Base-by-base conservation (phyloP, 2,113 vertebrate species). In the Geococcyx californianus region DNA sequence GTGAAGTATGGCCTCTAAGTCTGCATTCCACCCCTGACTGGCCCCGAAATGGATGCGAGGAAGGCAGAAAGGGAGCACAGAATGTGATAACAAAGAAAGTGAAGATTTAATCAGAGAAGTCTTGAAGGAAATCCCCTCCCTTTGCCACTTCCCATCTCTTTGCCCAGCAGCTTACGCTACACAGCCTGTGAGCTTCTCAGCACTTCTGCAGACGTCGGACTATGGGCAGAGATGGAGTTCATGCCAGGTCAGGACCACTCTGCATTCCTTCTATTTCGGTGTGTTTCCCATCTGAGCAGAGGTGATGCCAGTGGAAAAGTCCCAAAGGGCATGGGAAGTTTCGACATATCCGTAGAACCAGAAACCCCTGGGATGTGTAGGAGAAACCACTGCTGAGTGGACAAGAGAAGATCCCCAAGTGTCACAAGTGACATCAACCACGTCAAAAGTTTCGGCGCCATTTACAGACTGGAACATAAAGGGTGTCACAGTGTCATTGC, bases 381-480 rank as follows among this genome's bases (percentile, higher is more conserved):
- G 16, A 49, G 49, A 77, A 90, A 58, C 16, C 21, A 14, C 12
- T 81, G 36, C 40, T 74, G 24, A 38, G 24, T 51, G 26, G 26
- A 33, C 11, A 34, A 77, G 31, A 70, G 29, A 87, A 69, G 25
- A 51, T 15, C 14, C 11, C 17, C 3, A 23, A 13, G 23, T 3
- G 11, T 68, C 13, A 10, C 6, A 42, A 49, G 31, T 64, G 28
- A 11, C 4, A 40, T 51, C 16, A 45, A 31, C 19, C 16, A 56
- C 0, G 0, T 24, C 18, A 29, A 49, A 84, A 6, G 3, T 55
- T 64, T 64, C 33, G 16, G 47, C 42, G 34, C 19, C 20, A 9
- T 52, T 79, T 83, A 56, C 17, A 85, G 51, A 15, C 49, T 85
- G 31, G 21, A 64, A 25, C 25, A 42, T 13, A 11, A 45, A 38